Percentiles rank a stretch among this genome's conserved stretches.
These are phyloP conservation scores for Bilobella aurantiaca DNA, from an alignment of 1,140 invertebrate species.

Conservation along the genomic window DNA sequence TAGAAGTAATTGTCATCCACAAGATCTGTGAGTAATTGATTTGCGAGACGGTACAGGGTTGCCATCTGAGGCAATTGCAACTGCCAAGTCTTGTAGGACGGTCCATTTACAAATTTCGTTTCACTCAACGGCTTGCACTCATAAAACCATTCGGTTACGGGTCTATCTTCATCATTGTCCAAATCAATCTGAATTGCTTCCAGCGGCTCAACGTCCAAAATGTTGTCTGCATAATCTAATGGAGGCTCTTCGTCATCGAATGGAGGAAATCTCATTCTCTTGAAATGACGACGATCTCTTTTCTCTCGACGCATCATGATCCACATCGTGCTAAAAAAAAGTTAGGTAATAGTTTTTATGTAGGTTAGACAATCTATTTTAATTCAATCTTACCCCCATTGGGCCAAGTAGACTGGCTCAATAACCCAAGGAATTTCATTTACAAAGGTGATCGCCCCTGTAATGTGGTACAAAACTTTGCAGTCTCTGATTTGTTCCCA, in stretches of 20 bases:
- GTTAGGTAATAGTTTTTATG: background rate
- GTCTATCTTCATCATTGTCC: conserved; percentile 87
- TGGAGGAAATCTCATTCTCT: conserved; percentile 98
- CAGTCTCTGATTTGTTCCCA: conserved; percentile 99
- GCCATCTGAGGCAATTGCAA: conserved; percentile 92
- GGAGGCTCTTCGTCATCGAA: conserved; percentile 99
- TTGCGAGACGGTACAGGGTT: conserved; percentile 90
- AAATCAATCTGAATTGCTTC: conserved; percentile 99
- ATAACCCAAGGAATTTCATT: conserved; percentile 99
- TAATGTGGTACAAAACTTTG: conserved; percentile 93
- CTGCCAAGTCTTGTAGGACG: conserved; percentile 94
- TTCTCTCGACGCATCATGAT: conserved; percentile 99
- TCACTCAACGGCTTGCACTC: conserved; percentile 93
- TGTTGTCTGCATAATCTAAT: conserved; percentile 97
- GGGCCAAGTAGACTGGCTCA: conserved; percentile 97
- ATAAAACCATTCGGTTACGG: conserved; percentile 92
- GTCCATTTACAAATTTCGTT: conserved; percentile 86
- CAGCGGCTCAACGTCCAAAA: conserved; percentile 95
- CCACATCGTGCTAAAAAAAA: conserved; percentile 94
- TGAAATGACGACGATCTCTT: conserved; percentile 95
- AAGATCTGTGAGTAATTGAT: conserved; percentile 95
- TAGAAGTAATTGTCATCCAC: conserved; percentile 99
- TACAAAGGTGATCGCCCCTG: conserved; percentile 99
- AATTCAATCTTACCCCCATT: conserved; percentile 76
- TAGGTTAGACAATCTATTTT: background rate